These are phyloP conservation scores for Coturnix japonica DNA, from an alignment of 2,113 vertebrate genomes.

Conservation along the genomic window DNA sequence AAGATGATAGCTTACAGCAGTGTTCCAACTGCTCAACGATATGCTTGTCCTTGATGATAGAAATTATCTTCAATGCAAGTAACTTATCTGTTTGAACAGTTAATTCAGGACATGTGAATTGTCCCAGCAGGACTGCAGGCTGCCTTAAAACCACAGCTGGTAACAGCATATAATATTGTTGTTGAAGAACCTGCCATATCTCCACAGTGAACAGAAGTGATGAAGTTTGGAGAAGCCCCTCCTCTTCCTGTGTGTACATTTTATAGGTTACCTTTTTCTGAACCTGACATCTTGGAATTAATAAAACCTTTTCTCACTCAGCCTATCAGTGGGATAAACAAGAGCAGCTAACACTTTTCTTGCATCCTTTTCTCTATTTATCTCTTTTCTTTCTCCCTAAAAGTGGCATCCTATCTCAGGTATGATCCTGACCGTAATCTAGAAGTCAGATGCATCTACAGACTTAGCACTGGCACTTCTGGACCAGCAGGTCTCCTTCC, in stretches of 20 bases:
- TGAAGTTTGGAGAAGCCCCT: neutral
- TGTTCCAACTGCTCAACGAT: too few species aligned
- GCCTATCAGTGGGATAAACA: neutral
- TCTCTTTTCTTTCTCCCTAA: neutral
- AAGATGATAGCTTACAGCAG: too few species aligned
- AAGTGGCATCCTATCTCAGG: neutral
- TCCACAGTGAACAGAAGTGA: neutral
- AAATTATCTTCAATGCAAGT: neutral
- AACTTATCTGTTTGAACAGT: neutral
- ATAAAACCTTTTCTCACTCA: neutral
- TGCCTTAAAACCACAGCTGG: neutral
- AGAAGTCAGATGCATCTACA: neutral
- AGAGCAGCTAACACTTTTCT: neutral
- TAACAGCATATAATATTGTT: neutral
- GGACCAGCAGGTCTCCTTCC: neutral
- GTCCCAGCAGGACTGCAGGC: neutral
- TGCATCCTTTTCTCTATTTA: neutral
- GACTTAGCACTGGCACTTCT: neutral
- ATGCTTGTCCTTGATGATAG: neutral
- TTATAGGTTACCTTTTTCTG: neutral
- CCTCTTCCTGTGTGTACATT: neutral
- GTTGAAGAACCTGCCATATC: neutral
- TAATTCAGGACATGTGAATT: neutral
- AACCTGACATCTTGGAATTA: neutral
- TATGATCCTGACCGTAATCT: neutral